Evolutionary conservation across 2,113 vertebrate genomes (phyloP), one percentile per base, ranked within the genome.

Genomic region (Pygoscelis antarcticus): DNA sequence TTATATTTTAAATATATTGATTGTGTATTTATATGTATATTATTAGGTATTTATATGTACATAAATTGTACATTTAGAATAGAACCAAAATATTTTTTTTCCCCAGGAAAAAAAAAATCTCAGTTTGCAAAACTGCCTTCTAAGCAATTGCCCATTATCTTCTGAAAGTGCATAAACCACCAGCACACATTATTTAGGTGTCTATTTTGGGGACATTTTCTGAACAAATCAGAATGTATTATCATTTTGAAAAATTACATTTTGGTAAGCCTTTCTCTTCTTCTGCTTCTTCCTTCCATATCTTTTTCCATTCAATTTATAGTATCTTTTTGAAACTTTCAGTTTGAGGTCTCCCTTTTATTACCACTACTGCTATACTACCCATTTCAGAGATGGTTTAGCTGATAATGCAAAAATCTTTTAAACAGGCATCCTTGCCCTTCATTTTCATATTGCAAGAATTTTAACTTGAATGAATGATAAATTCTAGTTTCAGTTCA

Each of bases 101-200:
- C 13, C 13, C 4, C 2, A 9, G 9, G 3, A 9, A 14, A 30
- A 7, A 7, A 20, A 36, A 29, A 18, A 2, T 16, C 46, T 79
- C 2, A 36, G 25, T 61, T 85, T 74, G 7, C 10, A 61, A 85
- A 92, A 32, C 8, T 70, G 6, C 5, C 5, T 70, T 88, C 16
- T 57, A 38, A 92, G 10, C 3, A 69, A n/a, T 52, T 82, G 4
- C n/a, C 40, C 10, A 3, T 57, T 61, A 19, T 51, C 78, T 72
- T 84, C 42, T 66, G 36, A 66, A 70, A 66, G 3, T 42, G 15
- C 0, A 2, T 29, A 66, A 49, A 3, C 15, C 58, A 58, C 4
- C 4, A 52, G 6, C 6, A 47, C 6, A 25, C 1, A 51, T 70
- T 85, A 52, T 74, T 85, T 78, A 38, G 8, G 5, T n/a, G 18